Evolutionary conservation across 1,140 invertebrate genomes (phyloP).

Genomic region (Frieseomelitta varia): DNA sequence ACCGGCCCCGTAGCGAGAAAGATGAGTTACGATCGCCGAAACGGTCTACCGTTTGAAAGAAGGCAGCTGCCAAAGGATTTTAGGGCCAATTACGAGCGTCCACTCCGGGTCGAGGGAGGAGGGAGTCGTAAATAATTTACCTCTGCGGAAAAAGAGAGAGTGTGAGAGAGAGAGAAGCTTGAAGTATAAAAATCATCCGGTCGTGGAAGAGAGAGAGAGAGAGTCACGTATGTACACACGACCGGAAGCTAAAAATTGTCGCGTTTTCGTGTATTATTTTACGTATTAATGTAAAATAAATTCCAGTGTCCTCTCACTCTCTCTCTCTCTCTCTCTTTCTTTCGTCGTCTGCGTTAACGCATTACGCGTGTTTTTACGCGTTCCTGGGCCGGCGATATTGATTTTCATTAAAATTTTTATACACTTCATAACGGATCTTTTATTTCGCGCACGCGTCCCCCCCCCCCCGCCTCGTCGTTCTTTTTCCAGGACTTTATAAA

Average conservation of each 20-base stretch:
- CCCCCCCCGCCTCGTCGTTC: not conserved
- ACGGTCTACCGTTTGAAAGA: slow-evolving; percentile 20
- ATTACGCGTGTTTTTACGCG: slow-evolving; percentile 41
- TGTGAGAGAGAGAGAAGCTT: not conserved
- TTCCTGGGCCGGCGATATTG: slow-evolving; percentile 33
- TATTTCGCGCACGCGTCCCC: slow-evolving; percentile 6
- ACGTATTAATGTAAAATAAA: slow-evolving; percentile 50
- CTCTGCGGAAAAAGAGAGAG: not conserved
- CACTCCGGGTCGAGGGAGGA: not conserved
- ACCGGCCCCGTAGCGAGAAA: not conserved
- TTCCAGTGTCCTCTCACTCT: not conserved
- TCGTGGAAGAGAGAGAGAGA: too few relatives aligned
- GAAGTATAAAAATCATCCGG: slow-evolving; percentile 17
- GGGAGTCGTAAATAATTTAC: slow-evolving; percentile 17
- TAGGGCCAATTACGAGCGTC: slow-evolving; percentile 36
- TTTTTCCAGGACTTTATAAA: slow-evolving; percentile 9
- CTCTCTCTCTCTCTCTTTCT: too few relatives aligned
- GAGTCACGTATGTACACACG: not conserved
- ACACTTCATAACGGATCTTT: slow-evolving; percentile 48
- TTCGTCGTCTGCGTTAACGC: slow-evolving; percentile 36
- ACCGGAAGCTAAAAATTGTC: slow-evolving; percentile 29
- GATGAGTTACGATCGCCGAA: slow-evolving; percentile 35
- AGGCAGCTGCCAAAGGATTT: slow-evolving; percentile 28
- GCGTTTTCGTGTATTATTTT: slow-evolving; percentile 18
- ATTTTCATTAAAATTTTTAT: slow-evolving; percentile 54